Percentiles rank a stretch among this genome's conserved stretches.
Conservation (phyloP, 2,797 vertebrate species). For the Protonibea diacanthus region DNA sequence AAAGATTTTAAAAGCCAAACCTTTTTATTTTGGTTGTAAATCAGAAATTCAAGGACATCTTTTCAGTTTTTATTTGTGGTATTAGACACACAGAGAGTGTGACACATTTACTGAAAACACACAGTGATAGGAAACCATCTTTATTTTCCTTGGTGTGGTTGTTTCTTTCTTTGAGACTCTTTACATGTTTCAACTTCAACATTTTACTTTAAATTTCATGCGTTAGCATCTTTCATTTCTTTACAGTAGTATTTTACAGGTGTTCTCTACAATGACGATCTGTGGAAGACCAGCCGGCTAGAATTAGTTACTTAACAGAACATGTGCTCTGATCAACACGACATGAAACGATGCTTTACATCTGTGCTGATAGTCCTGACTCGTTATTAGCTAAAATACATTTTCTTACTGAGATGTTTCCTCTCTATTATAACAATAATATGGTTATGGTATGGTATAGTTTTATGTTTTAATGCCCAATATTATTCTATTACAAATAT, state of each 20-base stretch:
- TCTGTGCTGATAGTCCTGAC: not conserved
- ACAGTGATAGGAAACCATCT: not conserved
- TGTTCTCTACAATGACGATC: not conserved
- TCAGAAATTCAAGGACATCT: constrained; percentile 15
- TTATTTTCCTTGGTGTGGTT: not conserved
- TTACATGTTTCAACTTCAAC: not conserved
- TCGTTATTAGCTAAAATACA: not conserved
- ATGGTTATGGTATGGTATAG: no score
- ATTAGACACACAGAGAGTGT: not conserved
- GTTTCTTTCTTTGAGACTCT: not conserved
- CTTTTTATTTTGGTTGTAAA: not conserved
- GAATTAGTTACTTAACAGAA: not conserved
- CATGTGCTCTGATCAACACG: no score
- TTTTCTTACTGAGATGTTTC: not conserved
- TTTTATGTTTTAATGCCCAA: no score
- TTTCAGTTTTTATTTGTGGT: constrained; percentile 1
- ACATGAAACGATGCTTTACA: not conserved
- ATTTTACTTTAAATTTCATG: not conserved
- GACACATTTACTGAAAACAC: not conserved
- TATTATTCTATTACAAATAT: no score
- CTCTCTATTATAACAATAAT: no score
- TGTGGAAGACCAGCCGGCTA: not conserved
- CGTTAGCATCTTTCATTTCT: not conserved
- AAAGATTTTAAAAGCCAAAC: not conserved
- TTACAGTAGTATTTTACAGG: not conserved